A percentile compares a stretch with the other conserved stretches of the same genome.
These are phyloP conservation scores for Tenthredo mesomela DNA, from an alignment of 2,888 invertebrate species.

Conservation along the genomic window DNA sequence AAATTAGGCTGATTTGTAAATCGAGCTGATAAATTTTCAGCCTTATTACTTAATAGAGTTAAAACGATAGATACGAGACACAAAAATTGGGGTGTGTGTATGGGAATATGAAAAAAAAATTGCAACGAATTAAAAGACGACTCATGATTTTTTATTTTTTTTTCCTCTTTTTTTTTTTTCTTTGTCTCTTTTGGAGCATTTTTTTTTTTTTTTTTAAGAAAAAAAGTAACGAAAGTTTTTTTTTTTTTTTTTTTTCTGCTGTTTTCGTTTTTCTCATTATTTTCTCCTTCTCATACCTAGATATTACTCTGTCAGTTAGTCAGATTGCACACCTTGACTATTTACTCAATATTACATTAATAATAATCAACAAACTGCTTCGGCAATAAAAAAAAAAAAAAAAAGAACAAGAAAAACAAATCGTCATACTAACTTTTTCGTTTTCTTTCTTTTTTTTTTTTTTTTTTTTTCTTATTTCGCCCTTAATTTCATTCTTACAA, in stretches of 20 bases:
- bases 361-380: constrained; percentile 18
- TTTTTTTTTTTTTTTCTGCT: neutral
- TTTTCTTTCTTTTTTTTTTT: constrained; percentile 44
- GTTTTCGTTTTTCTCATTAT: neutral
- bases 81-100: neutral
- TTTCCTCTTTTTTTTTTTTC: constrained; percentile 46
- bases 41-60: neutral
- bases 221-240: neutral
- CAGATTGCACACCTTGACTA: constrained; percentile 40
- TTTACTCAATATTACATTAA: constrained; percentile 16
- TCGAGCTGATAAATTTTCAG: neutral
- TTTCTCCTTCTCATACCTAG: constrained; percentile 22
- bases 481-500: constrained; percentile 53
- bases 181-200: constrained; percentile 30
- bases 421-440: constrained; percentile 54
- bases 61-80: neutral
- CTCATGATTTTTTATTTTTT: constrained; percentile 58
- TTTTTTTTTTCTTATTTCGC: constrained; percentile 47
- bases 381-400: neutral
- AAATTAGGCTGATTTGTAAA: neutral
- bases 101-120: constrained; percentile 34
- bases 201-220: neutral
- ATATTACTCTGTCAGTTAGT: constrained; percentile 47
- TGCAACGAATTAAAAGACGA: constrained; percentile 58
- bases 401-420: neutral